These are phyloP conservation scores for Thamnophis sirtalis DNA, from an alignment of 2,113 vertebrate species.

Conservation along the genomic window DNA sequence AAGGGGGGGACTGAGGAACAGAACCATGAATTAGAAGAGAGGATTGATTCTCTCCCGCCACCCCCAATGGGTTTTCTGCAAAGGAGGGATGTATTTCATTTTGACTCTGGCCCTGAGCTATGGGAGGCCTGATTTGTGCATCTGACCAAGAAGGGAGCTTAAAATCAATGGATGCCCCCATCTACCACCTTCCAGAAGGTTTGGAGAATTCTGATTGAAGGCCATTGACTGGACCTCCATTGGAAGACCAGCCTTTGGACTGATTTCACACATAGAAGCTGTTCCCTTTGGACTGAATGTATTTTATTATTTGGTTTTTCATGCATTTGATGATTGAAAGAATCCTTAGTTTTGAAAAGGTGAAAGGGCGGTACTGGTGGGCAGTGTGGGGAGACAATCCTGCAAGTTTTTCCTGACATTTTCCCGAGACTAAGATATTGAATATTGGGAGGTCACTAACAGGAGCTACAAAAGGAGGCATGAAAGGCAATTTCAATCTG, in stretches of 20 bases:
- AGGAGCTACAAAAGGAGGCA: slow-evolving; percentile 59
- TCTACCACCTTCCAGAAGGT: not conserved
- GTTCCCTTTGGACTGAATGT: not conserved
- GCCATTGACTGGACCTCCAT: not conserved
- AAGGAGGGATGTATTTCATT: slow-evolving; percentile 62
- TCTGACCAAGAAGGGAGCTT: slow-evolving; percentile 53
- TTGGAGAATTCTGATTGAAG: not conserved
- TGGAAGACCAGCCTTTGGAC: not conserved
- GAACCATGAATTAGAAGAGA: slow-evolving; percentile 55
- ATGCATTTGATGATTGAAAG: not conserved
- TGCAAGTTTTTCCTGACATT: slow-evolving; percentile 26
- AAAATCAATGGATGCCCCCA: slow-evolving; percentile 46
- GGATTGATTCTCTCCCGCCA: slow-evolving; percentile 11
- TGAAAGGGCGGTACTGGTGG: not conserved
- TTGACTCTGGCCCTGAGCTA: slow-evolving; percentile 58
- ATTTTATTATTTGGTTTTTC: not conserved
- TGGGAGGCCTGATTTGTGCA: slow-evolving; percentile 41
- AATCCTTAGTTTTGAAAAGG: slow-evolving; percentile 45
- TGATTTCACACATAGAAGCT: not conserved
- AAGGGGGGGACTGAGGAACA: slow-evolving; percentile 36
- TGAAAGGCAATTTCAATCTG: not conserved
- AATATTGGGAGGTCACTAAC: slow-evolving; percentile 48
- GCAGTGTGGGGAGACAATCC: slow-evolving; percentile 32
- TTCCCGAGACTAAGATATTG: slow-evolving; percentile 45
- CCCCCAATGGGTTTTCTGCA: slow-evolving; percentile 61